A percentile compares a stretch with the other conserved stretches of the same genome.
Evolutionary conservation across 2,888 invertebrate species (phyloP).

Genomic region (Lutraria lutraria): DNA sequence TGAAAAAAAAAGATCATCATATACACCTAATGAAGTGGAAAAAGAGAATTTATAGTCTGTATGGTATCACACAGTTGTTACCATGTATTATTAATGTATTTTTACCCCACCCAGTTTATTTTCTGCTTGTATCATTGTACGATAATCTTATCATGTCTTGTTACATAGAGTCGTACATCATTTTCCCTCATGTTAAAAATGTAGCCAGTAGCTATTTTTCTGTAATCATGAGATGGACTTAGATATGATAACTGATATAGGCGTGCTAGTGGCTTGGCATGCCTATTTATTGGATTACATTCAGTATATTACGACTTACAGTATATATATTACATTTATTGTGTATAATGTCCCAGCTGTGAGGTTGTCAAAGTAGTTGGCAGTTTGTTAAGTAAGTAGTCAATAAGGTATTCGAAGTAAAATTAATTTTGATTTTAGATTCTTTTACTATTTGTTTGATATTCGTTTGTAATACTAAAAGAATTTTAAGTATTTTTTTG

Average conservation of each 20-base stretch:
- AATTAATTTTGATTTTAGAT: too few relatives aligned
- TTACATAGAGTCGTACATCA: neutral
- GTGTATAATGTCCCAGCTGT: too few relatives aligned
- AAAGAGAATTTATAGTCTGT: neutral
- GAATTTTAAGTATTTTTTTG: too few relatives aligned
- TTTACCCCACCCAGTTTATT: conserved; percentile 10
- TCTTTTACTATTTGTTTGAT: too few relatives aligned
- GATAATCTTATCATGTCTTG: conserved; percentile 13
- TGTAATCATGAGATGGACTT: neutral
- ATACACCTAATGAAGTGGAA: neutral
- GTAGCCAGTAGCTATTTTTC: conserved; percentile 3
- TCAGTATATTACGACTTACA: too few relatives aligned
- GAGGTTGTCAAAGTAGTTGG: too few relatives aligned
- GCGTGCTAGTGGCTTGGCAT: too few relatives aligned
- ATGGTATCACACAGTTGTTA: neutral
- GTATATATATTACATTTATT: too few relatives aligned
- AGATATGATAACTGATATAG: neutral
- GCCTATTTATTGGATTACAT: too few relatives aligned
- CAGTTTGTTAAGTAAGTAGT: too few relatives aligned
- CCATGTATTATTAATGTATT: neutral
- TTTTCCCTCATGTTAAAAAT: neutral
- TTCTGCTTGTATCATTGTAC: neutral
- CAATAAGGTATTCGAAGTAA: too few relatives aligned
- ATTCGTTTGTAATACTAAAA: too few relatives aligned
- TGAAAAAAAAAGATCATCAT: neutral